Conservation (phyloP, 1,140 invertebrate genomes). For the Chelonus insularis region DNA sequence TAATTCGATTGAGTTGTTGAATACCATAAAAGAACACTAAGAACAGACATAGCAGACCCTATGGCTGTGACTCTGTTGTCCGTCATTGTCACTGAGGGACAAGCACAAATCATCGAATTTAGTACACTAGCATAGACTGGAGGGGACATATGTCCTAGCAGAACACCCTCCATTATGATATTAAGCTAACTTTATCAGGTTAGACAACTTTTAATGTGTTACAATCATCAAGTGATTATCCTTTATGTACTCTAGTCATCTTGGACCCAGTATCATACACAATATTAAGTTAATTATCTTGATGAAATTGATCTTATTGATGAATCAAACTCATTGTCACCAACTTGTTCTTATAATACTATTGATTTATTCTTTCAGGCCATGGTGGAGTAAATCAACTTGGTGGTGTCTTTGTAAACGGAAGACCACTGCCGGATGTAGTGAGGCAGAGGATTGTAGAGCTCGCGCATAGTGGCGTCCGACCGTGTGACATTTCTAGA, state of each 20-base stretch:
- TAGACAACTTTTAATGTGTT: slow-evolving; percentile 41
- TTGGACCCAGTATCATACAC: too few species aligned
- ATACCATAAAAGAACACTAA: slow-evolving; percentile 24
- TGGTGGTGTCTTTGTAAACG: slow-evolving; percentile 96
- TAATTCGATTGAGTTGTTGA: slow-evolving; percentile 30
- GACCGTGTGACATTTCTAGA: slow-evolving; percentile 92
- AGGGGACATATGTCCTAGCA: slow-evolving; percentile 50
- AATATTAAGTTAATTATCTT: too few species aligned
- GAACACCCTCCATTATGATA: slow-evolving; percentile 54
- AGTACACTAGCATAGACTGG: slow-evolving; percentile 47
- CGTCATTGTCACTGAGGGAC: slow-evolving; percentile 26
- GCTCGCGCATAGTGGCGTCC: slow-evolving; percentile 90
- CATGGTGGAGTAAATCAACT: slow-evolving; percentile 95
- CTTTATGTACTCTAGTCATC: too few species aligned
- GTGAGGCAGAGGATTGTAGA: slow-evolving; percentile 94
- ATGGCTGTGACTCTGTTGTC: slow-evolving; percentile 25
- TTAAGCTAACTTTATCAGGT: slow-evolving; percentile 46
- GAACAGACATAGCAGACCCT: neutral
- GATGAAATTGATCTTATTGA: too few species aligned
- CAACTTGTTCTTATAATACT: slow-evolving; percentile 38
- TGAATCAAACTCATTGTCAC: neutral
- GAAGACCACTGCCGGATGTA: slow-evolving; percentile 90
- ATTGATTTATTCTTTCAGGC: slow-evolving; percentile 66
- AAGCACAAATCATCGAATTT: slow-evolving; percentile 48
- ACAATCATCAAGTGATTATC: slow-evolving; percentile 15